Evolutionary conservation across 2,888 invertebrate species (phyloP).

Genomic region (Bembecia ichneumoniformis): DNA sequence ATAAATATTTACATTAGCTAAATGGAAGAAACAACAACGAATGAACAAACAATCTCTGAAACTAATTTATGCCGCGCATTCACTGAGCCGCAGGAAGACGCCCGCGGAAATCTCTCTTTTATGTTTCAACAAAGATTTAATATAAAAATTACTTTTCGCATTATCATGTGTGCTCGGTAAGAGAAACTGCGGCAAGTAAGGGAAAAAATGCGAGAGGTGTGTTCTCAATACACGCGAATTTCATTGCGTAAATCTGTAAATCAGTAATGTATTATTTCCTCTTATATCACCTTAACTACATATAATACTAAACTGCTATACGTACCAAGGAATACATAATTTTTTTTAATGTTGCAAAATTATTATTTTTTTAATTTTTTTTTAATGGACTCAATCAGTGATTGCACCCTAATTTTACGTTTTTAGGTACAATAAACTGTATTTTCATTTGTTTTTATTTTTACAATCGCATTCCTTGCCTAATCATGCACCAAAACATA

Average conservation of each 20-base stretch:
- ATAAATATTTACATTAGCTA: constrained; percentile 57
- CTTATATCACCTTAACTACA: too few species aligned
- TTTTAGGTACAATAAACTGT: too few species aligned
- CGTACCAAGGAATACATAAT: too few species aligned
- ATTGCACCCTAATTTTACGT: too few species aligned
- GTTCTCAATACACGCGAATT: constrained; percentile 12
- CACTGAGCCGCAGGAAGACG: constrained; percentile 43
- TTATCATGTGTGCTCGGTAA: constrained; percentile 59
- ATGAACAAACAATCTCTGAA: constrained; percentile 63
- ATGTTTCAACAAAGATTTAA: constrained; percentile 65
- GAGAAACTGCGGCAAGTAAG: constrained; percentile 13
- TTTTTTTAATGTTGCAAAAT: too few species aligned
- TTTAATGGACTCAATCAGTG: too few species aligned
- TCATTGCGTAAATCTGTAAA: not conserved
- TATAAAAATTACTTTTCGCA: constrained; percentile 67
- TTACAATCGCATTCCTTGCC: too few species aligned
- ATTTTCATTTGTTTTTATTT: too few species aligned
- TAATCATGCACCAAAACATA: too few species aligned
- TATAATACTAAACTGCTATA: too few species aligned
- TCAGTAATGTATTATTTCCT: too few species aligned
- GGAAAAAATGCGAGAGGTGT: constrained; percentile 24
- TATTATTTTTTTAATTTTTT: too few species aligned
- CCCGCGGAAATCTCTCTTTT: constrained; percentile 53
- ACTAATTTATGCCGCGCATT: constrained; percentile 67
- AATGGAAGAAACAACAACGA: constrained; percentile 47